Conservation (phyloP, 2,888 invertebrate genomes). For the Melieria crassipennis region DNA sequence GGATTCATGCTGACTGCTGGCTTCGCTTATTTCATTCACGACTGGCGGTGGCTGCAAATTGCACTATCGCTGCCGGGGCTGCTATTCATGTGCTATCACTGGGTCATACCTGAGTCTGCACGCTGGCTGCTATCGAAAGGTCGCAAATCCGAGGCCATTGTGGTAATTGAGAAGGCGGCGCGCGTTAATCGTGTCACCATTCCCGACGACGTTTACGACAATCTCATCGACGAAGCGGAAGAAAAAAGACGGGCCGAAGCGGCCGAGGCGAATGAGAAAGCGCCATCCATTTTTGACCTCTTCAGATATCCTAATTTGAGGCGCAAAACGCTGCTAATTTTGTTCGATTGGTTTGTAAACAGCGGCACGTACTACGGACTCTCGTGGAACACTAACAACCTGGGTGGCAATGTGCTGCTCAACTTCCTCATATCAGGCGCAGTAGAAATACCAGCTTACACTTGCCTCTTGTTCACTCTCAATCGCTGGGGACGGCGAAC, state of each 20-base stretch:
- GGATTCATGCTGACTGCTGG: conserved; percentile 77
- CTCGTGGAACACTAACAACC: conserved; percentile 79
- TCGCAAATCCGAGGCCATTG: conserved; percentile 72
- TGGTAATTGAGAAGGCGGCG: conserved; percentile 72
- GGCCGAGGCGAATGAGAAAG: conserved; percentile 40
- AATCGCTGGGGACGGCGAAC: conserved; percentile 77
- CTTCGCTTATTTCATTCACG: conserved; percentile 74
- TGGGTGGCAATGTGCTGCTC: conserved; percentile 78
- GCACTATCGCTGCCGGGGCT: conserved; percentile 76
- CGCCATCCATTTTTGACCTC: conserved; percentile 70
- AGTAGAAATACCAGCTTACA: conserved; percentile 79
- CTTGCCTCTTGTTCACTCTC: conserved; percentile 73
- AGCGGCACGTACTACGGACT: conserved; percentile 82
- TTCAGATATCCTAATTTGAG: conserved; percentile 73
- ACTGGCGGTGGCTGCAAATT: conserved; percentile 78
- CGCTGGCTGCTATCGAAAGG: conserved; percentile 77
- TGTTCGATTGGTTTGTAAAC: conserved; percentile 82
- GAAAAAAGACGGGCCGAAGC: conserved; percentile 57
- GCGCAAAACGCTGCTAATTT: conserved; percentile 73
- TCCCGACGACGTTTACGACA: conserved; percentile 69
- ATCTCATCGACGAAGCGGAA: conserved; percentile 67
- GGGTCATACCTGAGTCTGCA: conserved; percentile 80
- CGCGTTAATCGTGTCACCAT: conserved; percentile 73
- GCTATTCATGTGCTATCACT: conserved; percentile 75
- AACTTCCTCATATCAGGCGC: conserved; percentile 80